phyloP scores from a whole-genome alignment of 2,888 invertebrate species.

The Dynastes grantii region DNA sequence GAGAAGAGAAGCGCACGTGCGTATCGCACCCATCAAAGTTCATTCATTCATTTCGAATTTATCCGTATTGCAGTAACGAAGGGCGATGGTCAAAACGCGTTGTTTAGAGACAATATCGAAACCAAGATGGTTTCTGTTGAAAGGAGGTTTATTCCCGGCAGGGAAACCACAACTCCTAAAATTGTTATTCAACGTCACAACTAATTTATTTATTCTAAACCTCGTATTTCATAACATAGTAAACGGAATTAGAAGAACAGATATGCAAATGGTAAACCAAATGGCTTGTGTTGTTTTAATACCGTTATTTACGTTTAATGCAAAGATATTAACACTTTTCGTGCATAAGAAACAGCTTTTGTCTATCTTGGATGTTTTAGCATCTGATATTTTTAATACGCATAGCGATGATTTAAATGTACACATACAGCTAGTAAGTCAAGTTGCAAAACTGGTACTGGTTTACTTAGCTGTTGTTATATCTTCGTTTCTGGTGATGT shows the following conservation, averaged over 20 bases:
- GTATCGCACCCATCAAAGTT: background rate
- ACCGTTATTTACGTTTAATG: background rate
- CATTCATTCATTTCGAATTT: background rate
- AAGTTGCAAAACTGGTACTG: background rate
- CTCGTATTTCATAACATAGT: background rate
- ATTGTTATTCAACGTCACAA: background rate
- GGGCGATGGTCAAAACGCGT: background rate
- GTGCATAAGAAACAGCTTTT: background rate
- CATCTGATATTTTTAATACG: slow-evolving; percentile 27
- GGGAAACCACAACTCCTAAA: background rate
- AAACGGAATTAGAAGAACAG: background rate
- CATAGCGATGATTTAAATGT: slow-evolving; percentile 32
- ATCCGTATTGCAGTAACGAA: background rate
- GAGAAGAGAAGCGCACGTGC: background rate
- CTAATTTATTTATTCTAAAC: background rate
- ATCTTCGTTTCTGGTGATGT: background rate
- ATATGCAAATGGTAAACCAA: background rate
- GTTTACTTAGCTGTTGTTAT: background rate
- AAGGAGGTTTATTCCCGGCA: background rate
- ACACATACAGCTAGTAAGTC: background rate
- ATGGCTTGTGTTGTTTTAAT: background rate
- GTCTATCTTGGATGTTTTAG: slow-evolving; percentile 15
- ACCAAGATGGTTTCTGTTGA: background rate
- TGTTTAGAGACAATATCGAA: background rate
- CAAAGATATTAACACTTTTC: background rate